These are phyloP conservation scores for Callipepla californica DNA, from an alignment of 2,113 vertebrate species.

Conservation along the genomic window DNA sequence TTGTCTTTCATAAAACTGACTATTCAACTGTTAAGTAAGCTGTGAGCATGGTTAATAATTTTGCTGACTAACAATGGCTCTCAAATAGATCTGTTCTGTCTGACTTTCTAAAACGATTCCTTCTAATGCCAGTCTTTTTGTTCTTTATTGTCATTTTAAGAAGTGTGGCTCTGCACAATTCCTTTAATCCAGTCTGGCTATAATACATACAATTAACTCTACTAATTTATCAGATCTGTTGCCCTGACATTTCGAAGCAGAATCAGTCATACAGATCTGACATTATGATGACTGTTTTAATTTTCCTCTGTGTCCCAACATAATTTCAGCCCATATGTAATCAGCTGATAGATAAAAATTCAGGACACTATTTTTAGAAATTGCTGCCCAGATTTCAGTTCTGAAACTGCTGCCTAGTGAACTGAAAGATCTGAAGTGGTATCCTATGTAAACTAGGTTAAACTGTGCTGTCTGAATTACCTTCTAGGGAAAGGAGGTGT, in stretches of 20 bases:
- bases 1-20: not conserved
- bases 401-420: slow-evolving; percentile 12
- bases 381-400: slow-evolving; percentile 20
- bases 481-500: slow-evolving; percentile 8
- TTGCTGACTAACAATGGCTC: not conserved
- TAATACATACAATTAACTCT: not conserved
- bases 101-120: not conserved
- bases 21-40: not conserved
- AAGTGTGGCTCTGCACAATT: not conserved
- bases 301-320: slow-evolving; percentile 1
- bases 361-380: slow-evolving; percentile 37
- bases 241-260: not conserved
- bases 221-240: not conserved
- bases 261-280: slow-evolving; percentile 6
- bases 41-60: not conserved
- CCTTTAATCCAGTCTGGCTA: not conserved
- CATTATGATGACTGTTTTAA: slow-evolving; percentile 23
- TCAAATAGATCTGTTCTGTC: not conserved
- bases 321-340: slow-evolving; percentile 32
- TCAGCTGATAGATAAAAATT: slow-evolving; percentile 52
- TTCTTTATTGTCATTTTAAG: not conserved
- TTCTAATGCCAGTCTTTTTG: not conserved
- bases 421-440: slow-evolving; percentile 7
- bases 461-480: slow-evolving; percentile 2
- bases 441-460: not conserved